Base-by-base conservation (phyloP, 2,797 vertebrate species). In the Xyrichtys novacula region DNA sequence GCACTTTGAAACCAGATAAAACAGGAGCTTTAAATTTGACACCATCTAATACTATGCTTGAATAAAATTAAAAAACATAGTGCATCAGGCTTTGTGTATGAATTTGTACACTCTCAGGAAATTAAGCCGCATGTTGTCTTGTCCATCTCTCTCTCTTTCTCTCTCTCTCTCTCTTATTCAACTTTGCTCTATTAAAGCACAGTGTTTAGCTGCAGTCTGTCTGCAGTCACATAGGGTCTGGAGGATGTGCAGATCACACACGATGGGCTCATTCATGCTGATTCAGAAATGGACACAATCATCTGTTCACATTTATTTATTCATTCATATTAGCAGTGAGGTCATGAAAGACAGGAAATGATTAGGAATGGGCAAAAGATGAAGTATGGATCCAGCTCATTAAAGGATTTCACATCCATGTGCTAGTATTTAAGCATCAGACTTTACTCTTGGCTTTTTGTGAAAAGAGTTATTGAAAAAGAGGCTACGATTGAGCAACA, bases 151-250 rank as follows among this genome's bases (percentile, higher is more conserved):
- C n/a, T n/a, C n/a, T n/a, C n/a, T n/a, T n/a, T n/a, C 28, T 29
- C 28, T 29, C 28, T 29, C 4, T 17, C 85, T 90, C 78, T 92
- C 89, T 80, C 84, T 90, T 91, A 93, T 93, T 92, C 91, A 93
- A 91, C 87, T 88, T 86, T 81, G 79, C 71, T 88, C 88, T 88
- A 80, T 76, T 87, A 91, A 92, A 81, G 80, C 83, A 60, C 90
- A 86, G 74, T 66, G 70, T 88, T 85, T 69, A 87, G 75, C n/a
- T n/a, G n/a, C 81, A 80, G 67, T 59, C 65, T 38, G 54, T 77
- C 68, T n/a, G 79, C 65, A 61, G 70, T 58, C 34, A 32, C 20
- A 11, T 36, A 75, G 71, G 31, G 57, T 69, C 76, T 10, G 11
- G 5, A 25, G 25, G 38, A 44, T 20, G 34, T 25, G 25, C 43